Evolutionary conservation across 1,140 invertebrate species (phyloP), one percentile per base, ranked within the genome.

Genomic region (Pseudoatta argentina): DNA sequence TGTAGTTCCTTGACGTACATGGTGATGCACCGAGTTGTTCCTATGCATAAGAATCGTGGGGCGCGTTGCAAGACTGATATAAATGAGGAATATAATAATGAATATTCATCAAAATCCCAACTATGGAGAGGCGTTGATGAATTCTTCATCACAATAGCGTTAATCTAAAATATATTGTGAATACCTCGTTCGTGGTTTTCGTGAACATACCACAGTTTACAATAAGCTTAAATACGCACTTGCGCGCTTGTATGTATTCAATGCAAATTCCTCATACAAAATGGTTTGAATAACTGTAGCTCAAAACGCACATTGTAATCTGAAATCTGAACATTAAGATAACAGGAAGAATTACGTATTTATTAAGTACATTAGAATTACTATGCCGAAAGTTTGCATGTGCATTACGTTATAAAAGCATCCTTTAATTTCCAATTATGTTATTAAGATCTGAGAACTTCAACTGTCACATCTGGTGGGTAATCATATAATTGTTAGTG

Each of bases 61-160:
- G 14, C n/a, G 27, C 39, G 69, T 83, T 73, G 48, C 69, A 75
- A 83, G 55, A 75, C 44, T 34, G 79, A 83, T 83, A 75, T 73
- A 83, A 83, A 69, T 79, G 77, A 79, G 77, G 77, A 79, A 83
- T 73, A 83, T 83, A 61, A 83, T 83, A 83, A 83, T 73, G 79
- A 83, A 83, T 83, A 83, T 83, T 73, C 69, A 82, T 82, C 55
- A 82, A 82, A 82, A 82, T 24, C 18, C 67, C 39, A 61, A 59
- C 30, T 66, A 61, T 61, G 39, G 69, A 83, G 39, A 51, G 69
- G 39, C 69, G 69, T 63, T 83, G 79, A 83, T 75, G 69, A 61
- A 73, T 83, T 83, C 79, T 75, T 75, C 79, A 34, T 51, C 18
- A 82, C 79, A 73, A 82, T 73, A 51, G 79, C 79, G 18, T 83